Conservation (phyloP, 1,140 invertebrate genomes). For the Brachionus asplanchnoidis region DNA sequence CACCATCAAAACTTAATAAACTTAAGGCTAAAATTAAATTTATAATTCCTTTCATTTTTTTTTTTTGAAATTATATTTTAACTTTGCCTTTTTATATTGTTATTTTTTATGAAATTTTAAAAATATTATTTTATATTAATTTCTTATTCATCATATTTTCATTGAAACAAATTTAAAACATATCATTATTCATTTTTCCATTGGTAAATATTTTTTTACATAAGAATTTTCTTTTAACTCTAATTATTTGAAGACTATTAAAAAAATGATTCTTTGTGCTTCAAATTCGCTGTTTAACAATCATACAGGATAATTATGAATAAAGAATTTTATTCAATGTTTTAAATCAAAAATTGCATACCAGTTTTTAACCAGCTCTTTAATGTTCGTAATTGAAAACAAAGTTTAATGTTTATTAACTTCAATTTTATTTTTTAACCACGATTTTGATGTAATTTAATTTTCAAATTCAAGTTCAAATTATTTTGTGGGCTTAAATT, state of each 20-base stretch:
- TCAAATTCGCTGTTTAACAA: not conserved
- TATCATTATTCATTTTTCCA: not conserved
- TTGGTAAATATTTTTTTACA: not conserved
- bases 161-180: not conserved
- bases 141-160: not conserved
- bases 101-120: not conserved
- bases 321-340: not conserved
- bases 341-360: not conserved
- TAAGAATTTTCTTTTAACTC: not conserved
- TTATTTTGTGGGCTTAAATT: too few relatives aligned
- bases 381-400: too few relatives aligned
- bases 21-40: not conserved
- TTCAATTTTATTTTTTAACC: too few relatives aligned
- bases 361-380: too few relatives aligned
- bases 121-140: not conserved
- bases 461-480: too few relatives aligned
- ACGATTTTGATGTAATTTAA: too few relatives aligned
- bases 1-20: not conserved
- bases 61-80: not conserved
- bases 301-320: not conserved
- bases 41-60: not conserved
- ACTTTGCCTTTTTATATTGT: not conserved
- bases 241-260: not conserved
- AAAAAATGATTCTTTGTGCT: not conserved
- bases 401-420: too few relatives aligned